Conservation (phyloP, 1,140 invertebrate species). For the Aphis craccivora region DNA sequence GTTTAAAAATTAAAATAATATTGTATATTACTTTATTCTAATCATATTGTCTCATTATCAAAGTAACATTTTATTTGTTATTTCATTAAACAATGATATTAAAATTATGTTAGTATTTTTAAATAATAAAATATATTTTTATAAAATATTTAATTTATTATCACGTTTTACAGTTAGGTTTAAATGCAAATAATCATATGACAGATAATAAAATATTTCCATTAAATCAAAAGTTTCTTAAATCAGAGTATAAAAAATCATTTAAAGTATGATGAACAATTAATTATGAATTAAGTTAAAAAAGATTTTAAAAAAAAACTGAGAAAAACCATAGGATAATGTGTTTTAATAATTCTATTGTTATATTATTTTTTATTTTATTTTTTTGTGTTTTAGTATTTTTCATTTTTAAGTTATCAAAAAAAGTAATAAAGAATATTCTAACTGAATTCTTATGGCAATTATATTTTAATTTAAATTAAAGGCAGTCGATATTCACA, state of each 20-base stretch:
- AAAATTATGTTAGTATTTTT: not conserved
- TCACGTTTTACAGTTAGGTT: not conserved
- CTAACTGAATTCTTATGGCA: not conserved
- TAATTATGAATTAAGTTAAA: not conserved
- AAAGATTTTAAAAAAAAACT: not conserved
- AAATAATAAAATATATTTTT: not conserved
- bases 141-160: not conserved
- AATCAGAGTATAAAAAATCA: not conserved
- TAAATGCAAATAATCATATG: not conserved
- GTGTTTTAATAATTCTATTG: not conserved
- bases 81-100: not conserved
- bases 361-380: not conserved
- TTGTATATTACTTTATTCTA: too few species aligned
- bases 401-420: not conserved
- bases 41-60: too few species aligned
- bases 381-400: not conserved
- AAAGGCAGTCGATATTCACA: not conserved
- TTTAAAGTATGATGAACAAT: not conserved
- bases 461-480: constrained; percentile 11
- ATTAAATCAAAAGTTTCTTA: not conserved
- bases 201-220: not conserved
- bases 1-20: too few species aligned
- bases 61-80: too few species aligned
- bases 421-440: not conserved
- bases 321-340: not conserved